Percentiles rank a stretch among this genome's conserved stretches.
phyloP scores from a whole-genome alignment of 2,888 invertebrate species.

The Coremacera marginata region DNA sequence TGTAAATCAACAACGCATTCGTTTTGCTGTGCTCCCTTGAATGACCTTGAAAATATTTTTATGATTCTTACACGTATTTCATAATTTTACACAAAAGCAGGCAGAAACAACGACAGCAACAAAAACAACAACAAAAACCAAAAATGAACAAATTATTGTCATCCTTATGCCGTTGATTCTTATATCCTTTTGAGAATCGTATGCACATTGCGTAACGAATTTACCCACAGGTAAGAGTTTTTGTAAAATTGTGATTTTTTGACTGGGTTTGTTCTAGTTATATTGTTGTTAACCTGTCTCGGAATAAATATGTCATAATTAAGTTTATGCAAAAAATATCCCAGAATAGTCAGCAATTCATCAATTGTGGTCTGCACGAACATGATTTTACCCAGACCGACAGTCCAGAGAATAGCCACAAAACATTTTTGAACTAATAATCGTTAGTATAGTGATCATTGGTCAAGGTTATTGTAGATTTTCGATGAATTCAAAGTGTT shows the following conservation, averaged over 20 bases:
- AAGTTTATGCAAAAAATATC: background rate
- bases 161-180: background rate
- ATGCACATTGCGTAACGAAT: conserved; percentile 27
- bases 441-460: background rate
- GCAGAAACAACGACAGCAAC: background rate
- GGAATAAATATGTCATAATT: conserved; percentile 10
- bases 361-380: conserved; percentile 58
- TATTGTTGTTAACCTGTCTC: background rate
- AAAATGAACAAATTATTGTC: background rate
- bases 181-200: background rate
- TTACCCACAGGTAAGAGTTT: conserved; percentile 5
- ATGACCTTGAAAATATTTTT: conserved; percentile 38
- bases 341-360: background rate
- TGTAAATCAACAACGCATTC: conserved; percentile 37
- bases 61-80: conserved; percentile 27
- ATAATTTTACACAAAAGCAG: background rate
- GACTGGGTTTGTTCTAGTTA: background rate
- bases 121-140: background rate
- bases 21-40: background rate
- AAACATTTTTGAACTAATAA: conserved; percentile 36
- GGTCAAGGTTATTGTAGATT: background rate
- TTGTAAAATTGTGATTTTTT: background rate
- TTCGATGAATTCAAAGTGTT: background rate
- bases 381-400: too few relatives aligned
- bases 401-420: too few relatives aligned